Evolutionary conservation across 2,888 invertebrate genomes (phyloP), one percentile per base, ranked within the genome.

Genomic region (Notodonta dromedarius): DNA sequence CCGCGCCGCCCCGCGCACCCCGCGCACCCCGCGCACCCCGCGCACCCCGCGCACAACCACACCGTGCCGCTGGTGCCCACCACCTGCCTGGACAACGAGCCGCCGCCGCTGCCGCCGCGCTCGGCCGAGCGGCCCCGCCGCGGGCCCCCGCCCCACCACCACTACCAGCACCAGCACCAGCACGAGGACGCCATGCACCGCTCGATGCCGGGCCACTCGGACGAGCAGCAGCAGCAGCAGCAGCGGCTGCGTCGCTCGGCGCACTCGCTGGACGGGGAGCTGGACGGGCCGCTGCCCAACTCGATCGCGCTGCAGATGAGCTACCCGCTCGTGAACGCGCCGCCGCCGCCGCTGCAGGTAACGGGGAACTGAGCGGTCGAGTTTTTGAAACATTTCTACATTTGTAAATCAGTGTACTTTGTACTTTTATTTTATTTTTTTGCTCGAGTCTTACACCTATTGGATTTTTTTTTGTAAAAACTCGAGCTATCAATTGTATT

Each of bases 301-400:
- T 95, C 95, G 63, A 95, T 95, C 74, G 95, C 94, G 79, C 85
- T 95, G 91, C 94, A 95, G 88, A 94, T 95, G 95, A 94, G 93
- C 76, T 95, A 95, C 71, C 95, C 95, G 66, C 88, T 95, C 70
- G 95, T 95, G 71, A 94, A 95, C 72, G 94, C 88, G 52, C 93
- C 94, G 65, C 94, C 93, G 71, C 93, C 93, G 61, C 90, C 93
- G 5, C 48, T 93, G 63, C 90, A 91, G 92, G 93, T 93, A 12
- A 24, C 24, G 24, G 24, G 24, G 24, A 14, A 50, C n/a, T 16
- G 16, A 5, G 14, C 7, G 50, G 2, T 50, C 50, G 14, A 50
- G 14, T 56, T 56, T 56, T 14, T 56, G 24, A 24, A 24, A 24
- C 24, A 1, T 1, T 24, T 24, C 24, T 2, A 24, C 24, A 24